Evolutionary conservation across 2,888 invertebrate genomes (phyloP).

Genomic region (Pyrochroa serraticornis): DNA sequence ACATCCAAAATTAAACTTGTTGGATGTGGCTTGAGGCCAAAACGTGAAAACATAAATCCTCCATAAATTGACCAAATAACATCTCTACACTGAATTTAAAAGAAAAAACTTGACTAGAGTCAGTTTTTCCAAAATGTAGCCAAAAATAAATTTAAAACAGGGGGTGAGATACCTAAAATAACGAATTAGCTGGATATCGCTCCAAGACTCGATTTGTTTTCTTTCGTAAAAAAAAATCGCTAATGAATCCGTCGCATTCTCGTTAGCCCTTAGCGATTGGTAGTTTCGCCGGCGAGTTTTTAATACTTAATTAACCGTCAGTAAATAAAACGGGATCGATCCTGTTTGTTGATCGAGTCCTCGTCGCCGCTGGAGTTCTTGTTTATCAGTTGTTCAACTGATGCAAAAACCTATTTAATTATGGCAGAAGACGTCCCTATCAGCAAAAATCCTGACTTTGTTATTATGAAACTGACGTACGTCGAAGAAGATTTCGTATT

Average conservation of each 20-base stretch:
- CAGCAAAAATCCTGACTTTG: constrained; percentile 8
- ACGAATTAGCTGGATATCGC: no score
- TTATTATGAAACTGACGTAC: constrained; percentile 22
- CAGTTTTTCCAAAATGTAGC: no score
- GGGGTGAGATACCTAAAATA: no score
- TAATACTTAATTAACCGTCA: constrained; percentile 34
- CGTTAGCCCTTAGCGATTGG: constrained; percentile 12
- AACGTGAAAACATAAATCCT: no score
- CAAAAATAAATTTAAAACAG: no score
- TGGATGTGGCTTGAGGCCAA: no score
- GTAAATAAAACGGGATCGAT: constrained; percentile 35
- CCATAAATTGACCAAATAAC: no score
- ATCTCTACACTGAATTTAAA: no score
- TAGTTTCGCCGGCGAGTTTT: constrained; percentile 30
- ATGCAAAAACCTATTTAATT: constrained; percentile 21
- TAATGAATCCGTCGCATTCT: constrained; percentile 1
- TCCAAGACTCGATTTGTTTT: no score
- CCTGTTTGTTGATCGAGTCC: constrained; percentile 29
- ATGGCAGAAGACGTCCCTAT: constrained; percentile 1
- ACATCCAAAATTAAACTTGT: no score
- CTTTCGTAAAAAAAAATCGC: no score
- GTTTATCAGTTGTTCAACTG: constrained; percentile 13
- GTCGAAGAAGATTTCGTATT: constrained; percentile 40
- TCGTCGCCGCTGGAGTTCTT: constrained; percentile 12
- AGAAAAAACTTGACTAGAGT: no score